phyloP scores from a whole-genome alignment of 2,797 vertebrate species.

The Lepilemur septentrionalis region DNA sequence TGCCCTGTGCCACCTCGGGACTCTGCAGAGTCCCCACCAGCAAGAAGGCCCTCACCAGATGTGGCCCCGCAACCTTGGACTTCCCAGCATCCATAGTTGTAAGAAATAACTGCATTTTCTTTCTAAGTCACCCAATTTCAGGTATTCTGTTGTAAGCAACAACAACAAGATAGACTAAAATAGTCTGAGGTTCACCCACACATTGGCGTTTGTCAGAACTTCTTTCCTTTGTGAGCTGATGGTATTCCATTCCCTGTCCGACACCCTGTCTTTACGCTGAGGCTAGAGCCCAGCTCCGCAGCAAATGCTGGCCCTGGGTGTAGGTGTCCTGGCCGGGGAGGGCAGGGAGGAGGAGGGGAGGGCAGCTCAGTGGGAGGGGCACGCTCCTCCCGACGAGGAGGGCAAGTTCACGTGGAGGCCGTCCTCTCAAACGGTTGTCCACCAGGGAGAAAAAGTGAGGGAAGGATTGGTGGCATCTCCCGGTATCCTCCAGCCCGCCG shows the following conservation, averaged over 20 bases:
- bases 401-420: background rate
- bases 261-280: background rate
- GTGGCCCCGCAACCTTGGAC: background rate
- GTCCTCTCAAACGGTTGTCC: background rate
- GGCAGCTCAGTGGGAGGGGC: background rate
- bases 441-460: background rate
- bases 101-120: background rate
- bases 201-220: rapidly evolving
- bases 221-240: background rate
- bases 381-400: rapidly evolving
- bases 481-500: rapidly evolving
- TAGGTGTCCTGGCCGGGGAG: rapidly evolving
- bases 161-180: background rate
- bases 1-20: background rate
- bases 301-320: rapidly evolving
- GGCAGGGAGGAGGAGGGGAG: background rate
- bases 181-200: background rate
- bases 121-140: background rate
- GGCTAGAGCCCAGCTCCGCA: background rate
- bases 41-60: background rate
- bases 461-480: rapidly evolving
- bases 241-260: rapidly evolving
- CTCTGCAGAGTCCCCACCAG: background rate
- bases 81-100: background rate
- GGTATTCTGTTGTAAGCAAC: background rate